Evolutionary conservation across 2,797 vertebrate genomes (phyloP).

Genomic region (Tarsius wallacei): DNA sequence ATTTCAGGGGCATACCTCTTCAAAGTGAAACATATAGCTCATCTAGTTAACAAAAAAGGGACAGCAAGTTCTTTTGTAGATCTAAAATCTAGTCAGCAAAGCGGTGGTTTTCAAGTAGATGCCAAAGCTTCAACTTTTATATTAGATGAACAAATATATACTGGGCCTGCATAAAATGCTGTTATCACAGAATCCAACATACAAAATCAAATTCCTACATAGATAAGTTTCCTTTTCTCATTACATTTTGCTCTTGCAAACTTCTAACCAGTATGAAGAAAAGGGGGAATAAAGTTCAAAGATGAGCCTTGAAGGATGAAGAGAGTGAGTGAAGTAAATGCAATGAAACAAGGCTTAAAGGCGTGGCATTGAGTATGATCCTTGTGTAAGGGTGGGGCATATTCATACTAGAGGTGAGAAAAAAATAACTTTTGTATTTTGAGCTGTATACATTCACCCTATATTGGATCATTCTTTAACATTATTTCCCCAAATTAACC

Average conservation of each 20-base stretch:
- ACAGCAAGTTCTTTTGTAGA: not conserved
- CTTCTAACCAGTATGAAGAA: not conserved
- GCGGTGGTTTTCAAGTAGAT: not conserved
- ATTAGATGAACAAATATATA: constrained; percentile 10
- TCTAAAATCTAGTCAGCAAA: not conserved
- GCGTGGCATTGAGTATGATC: not conserved
- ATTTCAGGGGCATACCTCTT: not conserved
- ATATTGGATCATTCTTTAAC: not conserved
- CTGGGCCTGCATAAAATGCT: not conserved
- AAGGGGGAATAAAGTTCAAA: not conserved
- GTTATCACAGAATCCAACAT: not conserved
- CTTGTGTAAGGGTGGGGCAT: not conserved
- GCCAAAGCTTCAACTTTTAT: not conserved
- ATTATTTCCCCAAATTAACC: not conserved
- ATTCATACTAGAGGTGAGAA: not conserved
- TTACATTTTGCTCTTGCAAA: not conserved
- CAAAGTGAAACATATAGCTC: constrained; percentile 9
- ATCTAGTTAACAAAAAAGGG: not conserved
- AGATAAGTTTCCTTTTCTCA: not conserved
- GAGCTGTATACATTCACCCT: not conserved
- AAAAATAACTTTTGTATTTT: not conserved
- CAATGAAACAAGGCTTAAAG: not conserved
- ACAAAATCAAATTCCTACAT: not conserved
- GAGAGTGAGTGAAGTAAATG: not conserved
- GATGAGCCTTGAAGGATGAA: not conserved